phyloP scores from a whole-genome alignment of 2,113 vertebrate species.

The Trichomycterus rosablanca region DNA sequence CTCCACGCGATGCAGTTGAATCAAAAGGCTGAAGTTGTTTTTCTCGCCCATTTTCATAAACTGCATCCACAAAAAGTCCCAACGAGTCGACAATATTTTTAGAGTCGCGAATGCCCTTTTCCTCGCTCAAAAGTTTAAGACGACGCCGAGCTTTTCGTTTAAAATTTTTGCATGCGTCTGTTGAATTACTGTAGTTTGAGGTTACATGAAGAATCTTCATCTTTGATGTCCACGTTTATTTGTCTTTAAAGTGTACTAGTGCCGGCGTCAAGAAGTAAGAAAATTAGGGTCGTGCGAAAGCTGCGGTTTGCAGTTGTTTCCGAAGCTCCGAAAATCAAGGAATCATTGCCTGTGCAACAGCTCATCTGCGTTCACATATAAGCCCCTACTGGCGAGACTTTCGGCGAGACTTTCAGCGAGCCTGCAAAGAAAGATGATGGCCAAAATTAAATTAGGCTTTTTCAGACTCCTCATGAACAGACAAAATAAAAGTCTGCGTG shows the following conservation, averaged over 20 bases:
- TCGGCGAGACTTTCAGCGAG: no score
- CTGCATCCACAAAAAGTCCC: constrained; percentile 20
- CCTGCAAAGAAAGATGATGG: constrained; percentile 52
- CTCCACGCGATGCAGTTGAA: constrained; percentile 13
- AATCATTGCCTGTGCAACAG: constrained; percentile 56
- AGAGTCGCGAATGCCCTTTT: constrained; percentile 58
- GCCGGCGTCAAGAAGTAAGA: neutral
- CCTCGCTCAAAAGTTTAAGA: constrained; percentile 58
- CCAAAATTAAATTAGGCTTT: constrained; percentile 21
- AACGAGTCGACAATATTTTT: constrained; percentile 43
- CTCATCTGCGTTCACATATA: constrained; percentile 78
- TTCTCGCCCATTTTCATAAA: constrained; percentile 10
- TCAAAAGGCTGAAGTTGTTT: constrained; percentile 19
- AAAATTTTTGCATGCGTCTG: constrained; percentile 72
- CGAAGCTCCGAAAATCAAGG: constrained; percentile 62
- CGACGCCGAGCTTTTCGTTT: constrained; percentile 76
- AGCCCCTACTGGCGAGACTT: constrained; percentile 67
- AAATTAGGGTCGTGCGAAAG: neutral
- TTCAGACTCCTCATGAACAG: no score
- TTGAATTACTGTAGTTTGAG: constrained; percentile 62
- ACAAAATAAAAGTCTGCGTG: no score
- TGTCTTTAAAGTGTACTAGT: neutral
- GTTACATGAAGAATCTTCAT: constrained; percentile 80
- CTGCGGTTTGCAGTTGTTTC: constrained; percentile 30
- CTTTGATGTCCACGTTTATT: constrained; percentile 14